A percentile compares a stretch with the other conserved stretches of the same genome.
phyloP scores from a whole-genome alignment of 1,140 invertebrate genomes.

The Ooceraea biroi region DNA sequence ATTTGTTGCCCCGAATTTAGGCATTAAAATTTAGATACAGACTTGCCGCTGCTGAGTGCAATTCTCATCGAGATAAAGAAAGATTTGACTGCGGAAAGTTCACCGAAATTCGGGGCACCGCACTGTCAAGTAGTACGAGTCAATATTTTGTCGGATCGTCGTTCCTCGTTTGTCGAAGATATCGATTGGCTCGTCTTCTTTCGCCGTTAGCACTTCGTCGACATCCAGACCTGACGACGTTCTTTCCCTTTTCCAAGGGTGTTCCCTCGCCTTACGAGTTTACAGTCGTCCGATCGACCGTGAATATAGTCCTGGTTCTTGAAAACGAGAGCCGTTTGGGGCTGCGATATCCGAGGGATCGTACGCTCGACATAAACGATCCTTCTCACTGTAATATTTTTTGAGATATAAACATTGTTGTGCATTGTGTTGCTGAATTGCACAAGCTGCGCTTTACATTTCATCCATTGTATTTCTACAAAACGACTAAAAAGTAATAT shows the following conservation, averaged over 20 bases:
- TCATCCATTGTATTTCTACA: too few species aligned
- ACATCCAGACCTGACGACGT: constrained; percentile 35
- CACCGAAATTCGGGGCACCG: constrained; percentile 15
- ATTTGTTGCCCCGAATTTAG: constrained; percentile 33
- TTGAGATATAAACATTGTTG: constrained; percentile 15
- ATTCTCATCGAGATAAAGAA: constrained; percentile 16
- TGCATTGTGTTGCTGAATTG: background rate
- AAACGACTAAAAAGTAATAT: too few species aligned
- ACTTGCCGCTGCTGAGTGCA: background rate
- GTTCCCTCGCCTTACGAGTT: constrained; percentile 22
- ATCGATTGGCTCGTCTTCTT: constrained; percentile 65
- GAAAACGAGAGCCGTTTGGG: constrained; percentile 62
- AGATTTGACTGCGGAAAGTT: constrained; percentile 27
- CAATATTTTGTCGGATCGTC: constrained; percentile 67
- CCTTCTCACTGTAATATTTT: constrained; percentile 20
- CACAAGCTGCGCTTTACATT: too few species aligned
- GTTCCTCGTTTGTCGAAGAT: constrained; percentile 67
- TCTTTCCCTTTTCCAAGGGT: constrained; percentile 37
- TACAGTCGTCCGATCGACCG: constrained; percentile 52
- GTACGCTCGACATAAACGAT: constrained; percentile 52
- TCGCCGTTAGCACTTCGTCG: constrained; percentile 40
- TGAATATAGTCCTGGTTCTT: constrained; percentile 50
- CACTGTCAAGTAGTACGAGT: constrained; percentile 48
- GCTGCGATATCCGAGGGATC: constrained; percentile 65
- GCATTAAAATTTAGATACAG: background rate